These are phyloP conservation scores for Heteronetta atricapilla DNA, from an alignment of 2,113 vertebrate species.

Conservation along the genomic window DNA sequence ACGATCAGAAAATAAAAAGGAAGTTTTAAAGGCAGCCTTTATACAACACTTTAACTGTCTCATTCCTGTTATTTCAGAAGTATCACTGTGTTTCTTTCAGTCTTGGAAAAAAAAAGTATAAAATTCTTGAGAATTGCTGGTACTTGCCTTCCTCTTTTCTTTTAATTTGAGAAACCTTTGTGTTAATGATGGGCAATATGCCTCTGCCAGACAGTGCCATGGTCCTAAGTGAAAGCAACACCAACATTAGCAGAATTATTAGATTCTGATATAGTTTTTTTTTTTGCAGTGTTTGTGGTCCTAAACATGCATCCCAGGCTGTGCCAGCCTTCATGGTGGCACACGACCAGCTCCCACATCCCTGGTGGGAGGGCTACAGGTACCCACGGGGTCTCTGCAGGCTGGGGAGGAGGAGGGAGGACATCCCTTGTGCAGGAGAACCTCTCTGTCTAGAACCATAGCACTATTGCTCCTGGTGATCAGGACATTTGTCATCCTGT, in stretches of 20 bases:
- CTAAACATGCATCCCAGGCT: background rate
- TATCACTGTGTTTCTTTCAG: background rate
- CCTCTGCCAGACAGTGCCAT: background rate
- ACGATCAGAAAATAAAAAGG: constrained; percentile 50
- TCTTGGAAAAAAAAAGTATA: background rate
- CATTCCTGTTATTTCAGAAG: constrained; percentile 33
- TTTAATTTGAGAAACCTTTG: background rate
- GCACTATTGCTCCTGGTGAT: background rate
- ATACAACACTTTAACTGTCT: constrained; percentile 41
- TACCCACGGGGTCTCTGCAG: background rate
- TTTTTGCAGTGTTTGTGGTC: background rate
- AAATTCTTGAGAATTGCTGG: background rate
- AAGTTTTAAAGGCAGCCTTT: constrained; percentile 39
- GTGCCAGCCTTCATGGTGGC: background rate
- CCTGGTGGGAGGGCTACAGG: background rate
- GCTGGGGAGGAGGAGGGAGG: background rate
- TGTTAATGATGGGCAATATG: background rate
- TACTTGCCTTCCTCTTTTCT: background rate
- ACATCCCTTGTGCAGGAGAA: background rate
- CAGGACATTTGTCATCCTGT: background rate
- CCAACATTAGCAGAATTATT: accelerated
- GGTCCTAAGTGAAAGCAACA: background rate
- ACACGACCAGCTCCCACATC: background rate
- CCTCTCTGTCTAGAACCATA: background rate
- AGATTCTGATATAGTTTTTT: background rate